Base-by-base conservation (phyloP, 2,113 vertebrate species). In the Bubo scandiacus region DNA sequence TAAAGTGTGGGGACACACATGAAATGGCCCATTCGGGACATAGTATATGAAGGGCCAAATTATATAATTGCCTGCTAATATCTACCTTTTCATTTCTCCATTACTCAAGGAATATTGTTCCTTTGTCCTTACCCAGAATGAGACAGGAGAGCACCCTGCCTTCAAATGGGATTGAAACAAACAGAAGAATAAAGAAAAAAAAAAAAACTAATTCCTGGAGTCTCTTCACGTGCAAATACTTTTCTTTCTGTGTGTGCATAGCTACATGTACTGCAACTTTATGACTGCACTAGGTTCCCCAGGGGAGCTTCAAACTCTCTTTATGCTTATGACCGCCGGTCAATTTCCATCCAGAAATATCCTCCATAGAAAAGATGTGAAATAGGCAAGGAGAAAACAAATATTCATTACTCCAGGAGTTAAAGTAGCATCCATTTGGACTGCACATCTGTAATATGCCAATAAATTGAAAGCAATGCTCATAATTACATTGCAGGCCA, bases 291-390 rank as follows among this genome's bases (percentile, higher is more conserved):
- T 92, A 40, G 14, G 62, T 32, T 95, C 78, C 92, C 91, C 26
- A 8, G 49, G 91, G 92, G 74, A 95, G 36, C 82, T 88, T 88
- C 95, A 95, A 90, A 86, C 87, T 95, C 90, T 96, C 94, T 91
- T 97, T 96, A 93, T 85, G 91, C 92, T 96, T 95, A 95, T 94
- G 94, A 90, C 86, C 7, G 4, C 49, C 74, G 92, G 91, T 97
- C 91, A 95, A 91, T 97, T 97, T 96, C 81, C 92, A 95, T 92
- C 89, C 71, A 93, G 72, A 94, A 96, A 96, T 90, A 96, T 67
- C 82, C 78, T 96, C 92, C 65, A 79, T 52, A 87, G 92, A 84
- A 95, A 96, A 97, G 65, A 87, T 3, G 9, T 86, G 85, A 90
- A 96, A 95, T 87, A 93, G 81, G 71, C 85, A 92, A 92, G 79